Conservation (phyloP, 2,888 invertebrate species). For the Notodonta ziczac region DNA sequence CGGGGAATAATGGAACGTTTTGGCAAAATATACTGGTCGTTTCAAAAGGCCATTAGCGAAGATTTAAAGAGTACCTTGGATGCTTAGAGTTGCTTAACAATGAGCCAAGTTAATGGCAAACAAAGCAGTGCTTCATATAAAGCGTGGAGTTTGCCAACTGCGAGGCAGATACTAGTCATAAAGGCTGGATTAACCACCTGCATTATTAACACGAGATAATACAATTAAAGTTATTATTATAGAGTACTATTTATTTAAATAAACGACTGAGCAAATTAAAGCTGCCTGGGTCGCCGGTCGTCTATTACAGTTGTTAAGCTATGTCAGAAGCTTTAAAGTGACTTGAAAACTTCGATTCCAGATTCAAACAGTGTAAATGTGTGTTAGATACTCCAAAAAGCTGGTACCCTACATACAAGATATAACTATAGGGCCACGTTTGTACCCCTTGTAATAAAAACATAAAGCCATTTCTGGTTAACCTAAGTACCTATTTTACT, state of each 20-base stretch:
- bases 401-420: no score
- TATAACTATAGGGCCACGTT: no score
- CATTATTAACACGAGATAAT: slow-evolving; percentile 19
- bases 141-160: slow-evolving; percentile 44
- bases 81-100: slow-evolving; percentile 72
- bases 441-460: no score
- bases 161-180: slow-evolving; percentile 41
- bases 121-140: slow-evolving; percentile 55
- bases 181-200: slow-evolving; percentile 36
- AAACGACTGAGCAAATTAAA: no score
- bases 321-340: no score
- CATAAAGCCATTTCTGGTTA: no score
- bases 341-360: no score
- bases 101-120: slow-evolving; percentile 65
- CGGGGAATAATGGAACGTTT: slow-evolving; percentile 56
- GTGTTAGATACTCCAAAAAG: no score
- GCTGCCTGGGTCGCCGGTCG: no score
- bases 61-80: slow-evolving; percentile 73
- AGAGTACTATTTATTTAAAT: background rate
- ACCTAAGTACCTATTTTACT: no score
- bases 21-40: slow-evolving; percentile 66
- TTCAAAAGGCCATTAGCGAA: slow-evolving; percentile 77
- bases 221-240: background rate
- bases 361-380: no score
- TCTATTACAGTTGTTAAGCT: no score